A percentile compares a stretch with the other conserved stretches of the same genome.
phyloP scores from a whole-genome alignment of 35 echinoderm and acorn worm genomes.

The Hemicentrotus pulcherrimus region DNA sequence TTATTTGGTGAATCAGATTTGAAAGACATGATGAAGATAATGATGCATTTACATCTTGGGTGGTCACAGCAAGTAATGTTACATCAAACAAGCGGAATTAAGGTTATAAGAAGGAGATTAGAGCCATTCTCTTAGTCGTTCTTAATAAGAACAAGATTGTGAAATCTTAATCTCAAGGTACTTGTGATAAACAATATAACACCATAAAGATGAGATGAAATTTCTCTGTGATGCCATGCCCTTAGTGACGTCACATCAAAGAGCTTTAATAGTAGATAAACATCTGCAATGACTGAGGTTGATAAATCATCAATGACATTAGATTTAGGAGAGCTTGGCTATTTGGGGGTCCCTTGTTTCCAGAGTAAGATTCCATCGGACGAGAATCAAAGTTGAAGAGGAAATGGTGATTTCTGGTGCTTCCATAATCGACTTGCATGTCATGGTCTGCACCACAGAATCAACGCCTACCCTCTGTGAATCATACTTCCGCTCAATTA shows the following conservation, averaged over 20 bases:
- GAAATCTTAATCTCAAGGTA: background rate
- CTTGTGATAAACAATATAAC: background rate
- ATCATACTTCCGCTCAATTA: constrained; percentile 3
- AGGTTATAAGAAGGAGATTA: background rate
- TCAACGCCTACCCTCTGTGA: constrained; percentile 6
- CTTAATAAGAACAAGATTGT: background rate
- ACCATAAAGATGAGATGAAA: background rate
- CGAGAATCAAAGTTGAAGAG: background rate
- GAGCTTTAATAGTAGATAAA: background rate
- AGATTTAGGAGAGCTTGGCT: constrained; percentile 5
- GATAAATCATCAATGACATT: background rate
- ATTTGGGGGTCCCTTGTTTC: constrained; percentile 1
- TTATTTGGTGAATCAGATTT: too few relatives aligned
- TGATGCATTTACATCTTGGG: background rate
- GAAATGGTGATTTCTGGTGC: constrained; percentile 16
- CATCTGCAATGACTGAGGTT: background rate
- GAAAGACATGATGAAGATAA: background rate
- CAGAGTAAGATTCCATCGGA: constrained; percentile 7
- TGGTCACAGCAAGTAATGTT: background rate
- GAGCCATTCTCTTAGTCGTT: background rate
- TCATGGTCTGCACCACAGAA: background rate
- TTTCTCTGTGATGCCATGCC: background rate
- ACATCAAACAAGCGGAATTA: background rate
- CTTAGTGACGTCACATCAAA: background rate
- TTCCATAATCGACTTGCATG: background rate